phyloP scores from a whole-genome alignment of 2,888 invertebrate species.

The Cactoblastis cactorum region DNA sequence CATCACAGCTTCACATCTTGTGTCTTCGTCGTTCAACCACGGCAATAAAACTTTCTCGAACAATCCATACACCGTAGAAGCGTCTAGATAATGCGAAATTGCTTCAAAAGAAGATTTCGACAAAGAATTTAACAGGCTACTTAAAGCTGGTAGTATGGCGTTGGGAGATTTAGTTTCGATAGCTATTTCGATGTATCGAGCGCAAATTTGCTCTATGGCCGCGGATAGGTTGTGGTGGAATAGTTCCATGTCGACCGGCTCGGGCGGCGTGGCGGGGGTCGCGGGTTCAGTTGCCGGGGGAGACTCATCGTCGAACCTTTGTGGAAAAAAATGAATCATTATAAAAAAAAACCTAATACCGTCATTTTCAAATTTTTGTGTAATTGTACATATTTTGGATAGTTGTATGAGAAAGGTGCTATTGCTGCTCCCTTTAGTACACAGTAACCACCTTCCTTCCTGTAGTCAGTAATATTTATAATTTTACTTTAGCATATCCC shows the following conservation, averaged over 20 bases:
- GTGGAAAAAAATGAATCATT: too few relatives aligned
- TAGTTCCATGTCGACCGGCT: neutral
- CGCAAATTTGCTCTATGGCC: neutral
- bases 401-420: too few relatives aligned
- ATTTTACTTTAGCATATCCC: too few relatives aligned
- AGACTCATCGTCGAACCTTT: constrained; percentile 1
- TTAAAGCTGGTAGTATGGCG: neutral
- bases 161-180: neutral
- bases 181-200: neutral
- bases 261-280: neutral
- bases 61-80: constrained; percentile 15
- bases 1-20: constrained; percentile 75
- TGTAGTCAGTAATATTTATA: too few relatives aligned
- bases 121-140: neutral
- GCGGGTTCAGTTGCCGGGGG: neutral
- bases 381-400: too few relatives aligned
- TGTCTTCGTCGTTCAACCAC: constrained; percentile 74
- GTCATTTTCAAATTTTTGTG: too few relatives aligned
- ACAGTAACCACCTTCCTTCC: too few relatives aligned
- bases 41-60: neutral
- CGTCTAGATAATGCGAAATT: constrained; percentile 24
- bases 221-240: neutral
- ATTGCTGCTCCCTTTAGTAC: too few relatives aligned
- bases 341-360: too few relatives aligned
- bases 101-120: neutral